Evolutionary conservation across 2,113 vertebrate genomes (phyloP), one percentile per base, ranked within the genome.

Genomic region (Sprattus sprattus): DNA sequence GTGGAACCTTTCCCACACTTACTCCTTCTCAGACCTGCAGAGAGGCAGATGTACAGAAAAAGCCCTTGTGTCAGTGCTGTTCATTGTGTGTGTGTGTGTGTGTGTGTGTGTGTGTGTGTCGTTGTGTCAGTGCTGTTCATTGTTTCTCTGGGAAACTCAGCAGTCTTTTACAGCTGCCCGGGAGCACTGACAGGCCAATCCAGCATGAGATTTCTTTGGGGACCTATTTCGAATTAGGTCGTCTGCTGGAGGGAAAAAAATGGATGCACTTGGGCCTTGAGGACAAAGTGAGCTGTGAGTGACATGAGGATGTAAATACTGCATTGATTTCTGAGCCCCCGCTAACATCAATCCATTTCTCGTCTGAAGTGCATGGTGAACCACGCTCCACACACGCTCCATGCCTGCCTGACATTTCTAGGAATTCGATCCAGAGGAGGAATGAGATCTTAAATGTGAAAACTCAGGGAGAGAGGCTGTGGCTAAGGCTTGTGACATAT

Each of bases 231-330:
- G 86, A 90, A 89, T 89, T 84, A 89, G 80, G 88, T 87, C 88
- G 83, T 86, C 78, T 86, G 57, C 86, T 81, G 86, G 83, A 90
- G 87, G 86, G 81, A 39, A 64, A 49, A 83, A 82, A 87, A 89
- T 84, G 86, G 82, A 85, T 78, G 85, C 86, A 54, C 85, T 85
- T 52, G 81, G 83, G 86, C 85, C 88, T 60, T 85, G 88, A 89
- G 87, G 89, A 86, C 57, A 86, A 88, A 86, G 80, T 86, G 82
- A 83, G 85, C 78, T 81, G 44, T 86, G 86, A 88, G 86, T 87
- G 86, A 85, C 89, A 89, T 86, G 60, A 83, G 86, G 89, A 90
- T 90, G 87, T 86, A 89, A 90, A 90, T 90, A 85, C 64, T 44
- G 50, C 88, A 90, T 89, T 90, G 89, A 90, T 90, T 88, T 88